Conservation (phyloP, 2,888 invertebrate species). For the Ochropleura plecta region DNA sequence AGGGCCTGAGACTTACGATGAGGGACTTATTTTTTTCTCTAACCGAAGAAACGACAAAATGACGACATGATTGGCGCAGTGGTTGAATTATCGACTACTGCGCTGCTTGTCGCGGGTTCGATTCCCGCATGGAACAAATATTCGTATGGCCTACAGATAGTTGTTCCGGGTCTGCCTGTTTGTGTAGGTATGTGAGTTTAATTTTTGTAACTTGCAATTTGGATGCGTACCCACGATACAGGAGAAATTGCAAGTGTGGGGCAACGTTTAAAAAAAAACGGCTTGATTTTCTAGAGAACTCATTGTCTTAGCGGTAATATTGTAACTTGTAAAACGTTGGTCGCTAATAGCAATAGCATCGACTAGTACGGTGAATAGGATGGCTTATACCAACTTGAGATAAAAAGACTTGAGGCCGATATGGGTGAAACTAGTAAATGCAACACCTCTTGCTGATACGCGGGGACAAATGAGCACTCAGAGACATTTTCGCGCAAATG, state of each 20-base stretch:
- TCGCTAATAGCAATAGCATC: not conserved
- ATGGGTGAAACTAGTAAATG: not conserved
- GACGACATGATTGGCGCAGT: too few relatives aligned
- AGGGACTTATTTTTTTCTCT: constrained; percentile 12
- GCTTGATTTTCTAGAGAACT: not conserved
- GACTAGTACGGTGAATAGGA: not conserved
- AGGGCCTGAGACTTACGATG: constrained; percentile 15
- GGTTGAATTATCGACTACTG: too few relatives aligned
- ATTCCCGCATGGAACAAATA: too few relatives aligned
- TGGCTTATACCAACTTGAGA: not conserved
- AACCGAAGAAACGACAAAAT: not conserved
- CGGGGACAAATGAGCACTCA: not conserved
- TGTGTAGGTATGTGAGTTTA: too few relatives aligned
- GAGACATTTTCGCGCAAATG: too few relatives aligned
- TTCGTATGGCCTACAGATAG: too few relatives aligned
- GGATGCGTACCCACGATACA: too few relatives aligned
- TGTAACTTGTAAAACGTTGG: not conserved
- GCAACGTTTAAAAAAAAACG: too few relatives aligned
- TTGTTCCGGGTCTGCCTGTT: too few relatives aligned
- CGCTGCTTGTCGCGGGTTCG: too few relatives aligned
- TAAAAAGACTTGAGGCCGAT: not conserved
- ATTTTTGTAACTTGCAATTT: too few relatives aligned
- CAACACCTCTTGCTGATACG: not conserved
- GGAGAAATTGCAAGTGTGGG: too few relatives aligned
- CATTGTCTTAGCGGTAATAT: not conserved